These are phyloP conservation scores for Nomada fabriciana DNA, from an alignment of 2,888 invertebrate genomes.

Conservation along the genomic window DNA sequence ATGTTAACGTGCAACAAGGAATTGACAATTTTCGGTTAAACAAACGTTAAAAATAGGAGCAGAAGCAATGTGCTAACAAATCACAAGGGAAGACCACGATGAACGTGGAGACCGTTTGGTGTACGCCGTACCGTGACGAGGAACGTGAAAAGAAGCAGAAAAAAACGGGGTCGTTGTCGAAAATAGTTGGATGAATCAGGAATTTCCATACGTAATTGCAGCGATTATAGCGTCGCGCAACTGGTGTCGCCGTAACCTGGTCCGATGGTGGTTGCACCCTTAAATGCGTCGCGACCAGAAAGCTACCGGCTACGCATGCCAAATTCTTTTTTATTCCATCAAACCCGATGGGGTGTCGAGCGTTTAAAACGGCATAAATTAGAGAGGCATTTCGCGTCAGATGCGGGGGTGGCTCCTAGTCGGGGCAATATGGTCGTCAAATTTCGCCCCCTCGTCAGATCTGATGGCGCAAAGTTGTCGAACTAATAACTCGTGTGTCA, in stretches of 20 bases:
- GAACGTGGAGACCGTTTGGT: slow-evolving; percentile 3
- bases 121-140: slow-evolving; percentile 61
- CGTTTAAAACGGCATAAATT: slow-evolving; percentile 77
- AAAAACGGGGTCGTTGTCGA: slow-evolving; percentile 58
- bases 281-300: slow-evolving; percentile 11
- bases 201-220: slow-evolving; percentile 83
- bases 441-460: slow-evolving; percentile 43
- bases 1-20: too few relatives aligned
- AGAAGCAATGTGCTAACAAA: slow-evolving; percentile 7
- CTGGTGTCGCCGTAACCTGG: slow-evolving; percentile 75
- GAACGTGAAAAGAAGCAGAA: slow-evolving; percentile 60
- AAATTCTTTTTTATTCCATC: slow-evolving; percentile 51
- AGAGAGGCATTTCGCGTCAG: slow-evolving; percentile 71
- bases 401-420: slow-evolving; percentile 70
- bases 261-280: slow-evolving; percentile 47
- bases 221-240: slow-evolving; percentile 81
- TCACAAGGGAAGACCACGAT: background rate
- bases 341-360: slow-evolving; percentile 75
- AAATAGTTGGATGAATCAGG: slow-evolving; percentile 79
- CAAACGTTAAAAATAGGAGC: too few relatives aligned
- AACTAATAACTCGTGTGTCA: background rate
- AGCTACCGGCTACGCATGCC: slow-evolving; percentile 44
- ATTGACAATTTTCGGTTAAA: too few relatives aligned
- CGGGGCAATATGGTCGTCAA: slow-evolving; percentile 73
- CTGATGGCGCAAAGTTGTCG: slow-evolving; percentile 17